phyloP scores from a whole-genome alignment of 2,113 vertebrate genomes.

The Hyla sarda region DNA sequence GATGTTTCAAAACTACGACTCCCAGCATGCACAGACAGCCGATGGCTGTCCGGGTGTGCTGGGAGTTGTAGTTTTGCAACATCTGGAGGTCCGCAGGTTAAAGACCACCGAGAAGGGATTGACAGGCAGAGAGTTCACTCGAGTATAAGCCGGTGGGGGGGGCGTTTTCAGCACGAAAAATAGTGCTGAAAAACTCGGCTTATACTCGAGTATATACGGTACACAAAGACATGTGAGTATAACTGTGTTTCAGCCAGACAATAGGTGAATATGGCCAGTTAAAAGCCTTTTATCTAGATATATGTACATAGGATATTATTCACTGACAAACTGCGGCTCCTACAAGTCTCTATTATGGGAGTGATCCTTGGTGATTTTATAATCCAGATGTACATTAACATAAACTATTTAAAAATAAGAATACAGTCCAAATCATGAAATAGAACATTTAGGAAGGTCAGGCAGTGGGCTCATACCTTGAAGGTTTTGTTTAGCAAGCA shows the following conservation, averaged over 20 bases:
- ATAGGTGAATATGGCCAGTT: background rate
- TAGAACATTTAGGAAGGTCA: background rate
- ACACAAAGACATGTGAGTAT: constrained; percentile 10
- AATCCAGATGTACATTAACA: constrained; percentile 2
- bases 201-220: no score
- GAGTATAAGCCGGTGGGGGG: no score
- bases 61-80: no score
- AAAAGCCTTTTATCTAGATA: constrained; percentile 13
- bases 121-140: no score
- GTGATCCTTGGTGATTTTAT: constrained; percentile 2
- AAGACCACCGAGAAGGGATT: no score
- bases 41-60: no score
- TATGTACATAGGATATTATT: background rate
- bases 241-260: background rate
- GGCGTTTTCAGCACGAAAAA: no score
- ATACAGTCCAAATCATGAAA: background rate
- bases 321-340: background rate
- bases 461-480: constrained; percentile 71
- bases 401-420: background rate
- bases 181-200: no score
- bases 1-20: no score
- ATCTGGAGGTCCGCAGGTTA: no score
- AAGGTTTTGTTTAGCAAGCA: constrained; percentile 72
- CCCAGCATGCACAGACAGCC: no score
- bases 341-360: constrained; percentile 18